Evolutionary conservation across 2,888 invertebrate genomes (phyloP).

Genomic region (Yponomeuta sedellus): DNA sequence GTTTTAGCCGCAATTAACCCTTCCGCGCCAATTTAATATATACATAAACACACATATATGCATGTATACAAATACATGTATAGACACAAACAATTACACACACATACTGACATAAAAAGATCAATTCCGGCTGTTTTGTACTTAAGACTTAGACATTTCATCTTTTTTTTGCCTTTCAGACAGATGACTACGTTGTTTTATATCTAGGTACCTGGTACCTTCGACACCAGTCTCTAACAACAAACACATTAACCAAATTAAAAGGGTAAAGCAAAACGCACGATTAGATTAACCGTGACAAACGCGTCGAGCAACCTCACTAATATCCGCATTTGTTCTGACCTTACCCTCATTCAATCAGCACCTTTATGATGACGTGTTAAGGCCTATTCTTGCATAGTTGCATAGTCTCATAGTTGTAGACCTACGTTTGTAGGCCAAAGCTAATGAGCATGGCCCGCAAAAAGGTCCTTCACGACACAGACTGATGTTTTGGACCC

Average conservation of each 20-base stretch:
- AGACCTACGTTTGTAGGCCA: neutral
- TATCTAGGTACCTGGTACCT: neutral
- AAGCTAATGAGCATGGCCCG: conserved; percentile 34
- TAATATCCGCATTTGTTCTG: conserved; percentile 36
- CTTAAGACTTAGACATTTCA: no score
- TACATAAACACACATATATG: no score
- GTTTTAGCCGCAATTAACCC: no score
- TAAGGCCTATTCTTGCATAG: conserved; percentile 4
- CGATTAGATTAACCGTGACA: conserved; percentile 41
- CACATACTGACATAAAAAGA: no score
- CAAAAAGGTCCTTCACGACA: conserved; percentile 49
- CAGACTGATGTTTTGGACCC: conserved; percentile 40
- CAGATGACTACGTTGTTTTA: no score
- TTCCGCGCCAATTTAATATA: no score
- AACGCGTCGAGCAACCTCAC: conserved; percentile 34
- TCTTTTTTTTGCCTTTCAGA: no score
- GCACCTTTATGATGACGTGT: neutral
- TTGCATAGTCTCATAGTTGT: no score
- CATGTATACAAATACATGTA: no score
- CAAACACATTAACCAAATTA: neutral
- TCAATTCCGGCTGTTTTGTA: no score
- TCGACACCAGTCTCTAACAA: neutral
- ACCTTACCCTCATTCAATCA: neutral
- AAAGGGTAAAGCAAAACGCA: conserved; percentile 19
- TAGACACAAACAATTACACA: no score